These are phyloP conservation scores for Cyprinodon variegatus DNA, from an alignment of 2,113 vertebrate genomes.

Conservation along the genomic window DNA sequence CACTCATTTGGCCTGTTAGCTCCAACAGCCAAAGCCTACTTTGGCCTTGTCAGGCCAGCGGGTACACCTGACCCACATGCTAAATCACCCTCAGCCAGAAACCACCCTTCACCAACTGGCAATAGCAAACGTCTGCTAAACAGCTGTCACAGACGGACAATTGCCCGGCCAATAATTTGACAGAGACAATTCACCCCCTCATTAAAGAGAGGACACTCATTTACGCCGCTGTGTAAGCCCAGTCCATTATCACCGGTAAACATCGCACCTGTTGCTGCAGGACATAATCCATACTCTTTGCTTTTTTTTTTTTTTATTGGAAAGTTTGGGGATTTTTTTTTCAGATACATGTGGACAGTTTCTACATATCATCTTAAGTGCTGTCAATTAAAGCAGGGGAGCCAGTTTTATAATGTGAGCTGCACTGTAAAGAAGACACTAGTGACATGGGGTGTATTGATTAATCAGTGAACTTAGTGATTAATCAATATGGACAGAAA, in stretches of 20 bases:
- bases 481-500: not conserved
- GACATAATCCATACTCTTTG: slow-evolving; percentile 18
- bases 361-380: slow-evolving; percentile 55
- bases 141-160: slow-evolving; percentile 69
- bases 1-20: slow-evolving; percentile 71
- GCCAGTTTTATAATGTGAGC: slow-evolving; percentile 23
- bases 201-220: slow-evolving; percentile 65
- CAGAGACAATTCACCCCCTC: slow-evolving; percentile 58
- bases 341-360: slow-evolving; percentile 6
- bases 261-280: slow-evolving; percentile 41
- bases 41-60: slow-evolving; percentile 66
- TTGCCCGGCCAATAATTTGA: slow-evolving; percentile 68
- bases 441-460: slow-evolving; percentile 13
- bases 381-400: slow-evolving; percentile 60
- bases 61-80: slow-evolving; percentile 71
- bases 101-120: slow-evolving; percentile 67
- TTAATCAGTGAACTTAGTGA: slow-evolving; percentile 29
- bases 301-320: slow-evolving; percentile 24
- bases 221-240: slow-evolving; percentile 49
- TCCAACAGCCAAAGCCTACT: slow-evolving; percentile 60
- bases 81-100: slow-evolving; percentile 70
- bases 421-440: slow-evolving; percentile 43
- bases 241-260: slow-evolving; percentile 68
- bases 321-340: not conserved
- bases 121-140: slow-evolving; percentile 66